Base-by-base conservation (phyloP, 2,113 vertebrate genomes). In the Pollachius pollachius region DNA sequence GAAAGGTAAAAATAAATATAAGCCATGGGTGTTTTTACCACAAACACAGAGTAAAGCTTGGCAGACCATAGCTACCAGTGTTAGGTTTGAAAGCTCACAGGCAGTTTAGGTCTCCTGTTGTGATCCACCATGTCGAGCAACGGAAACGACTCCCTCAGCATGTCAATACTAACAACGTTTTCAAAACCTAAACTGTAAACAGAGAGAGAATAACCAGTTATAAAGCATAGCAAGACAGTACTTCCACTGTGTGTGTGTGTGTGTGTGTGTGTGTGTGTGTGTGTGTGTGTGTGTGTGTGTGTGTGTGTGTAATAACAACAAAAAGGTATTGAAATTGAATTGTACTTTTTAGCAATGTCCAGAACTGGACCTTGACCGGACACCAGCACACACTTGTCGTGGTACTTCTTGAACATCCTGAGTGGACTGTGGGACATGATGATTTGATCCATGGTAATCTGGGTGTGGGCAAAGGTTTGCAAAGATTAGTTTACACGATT, bases 391-490 rank as follows among this genome's bases (percentile, higher is more conserved):
- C 93, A 94, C 85, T 95, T 97, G 21, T 96, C 90, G 65, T 96
- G 95, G 9, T 93, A 96, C 72, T 84, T 92, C 74, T 87, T 95
- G 77, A 96, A 94, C 92, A 97, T 96, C 76, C 88, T 89, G 82
- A 97, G 84, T n/a, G 96, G 96, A 80, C 95, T 96, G 71, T 97
- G 95, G 0, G 96, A 96, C 95, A 97, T 94, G 89, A 97, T 89
- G 70, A 97, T 94, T 19, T 97, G 95, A 57, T 96, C 94, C 69
- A 94, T 92, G 0, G 92, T 92, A 71, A 97, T 91, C 96, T 97
- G 83, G 17, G 83, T 82, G 68, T 4, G 72, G 60, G 73, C 25
- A 59, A 8, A 56, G 27, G 62, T 80, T 77, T 21, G 56, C 16
- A 37, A 62, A 8, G 6, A 5, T 34, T 34, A 34, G 30, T 0